These are phyloP conservation scores for Kuschelorhynchus macadamiae DNA, from an alignment of 2,888 invertebrate genomes.

Conservation along the genomic window DNA sequence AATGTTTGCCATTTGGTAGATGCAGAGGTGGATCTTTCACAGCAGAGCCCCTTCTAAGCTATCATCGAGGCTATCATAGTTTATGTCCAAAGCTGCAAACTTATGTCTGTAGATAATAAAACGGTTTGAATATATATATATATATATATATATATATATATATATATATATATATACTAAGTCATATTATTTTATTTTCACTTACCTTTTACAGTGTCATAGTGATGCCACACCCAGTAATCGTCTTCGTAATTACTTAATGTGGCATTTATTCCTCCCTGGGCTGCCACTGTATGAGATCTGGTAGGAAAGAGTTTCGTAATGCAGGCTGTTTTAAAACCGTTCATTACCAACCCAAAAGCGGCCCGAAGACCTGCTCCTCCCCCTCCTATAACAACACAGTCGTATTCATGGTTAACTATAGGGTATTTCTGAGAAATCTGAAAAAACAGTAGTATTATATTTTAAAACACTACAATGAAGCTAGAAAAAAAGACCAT, in stretches of 20 bases:
- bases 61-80: no score
- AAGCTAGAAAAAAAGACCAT: neutral
- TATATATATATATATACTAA: no score
- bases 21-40: no score
- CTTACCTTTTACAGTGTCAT: constrained; percentile 76
- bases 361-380: constrained; percentile 83
- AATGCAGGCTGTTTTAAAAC: constrained; percentile 81
- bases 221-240: constrained; percentile 84
- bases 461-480: constrained; percentile 5
- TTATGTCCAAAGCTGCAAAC: no score
- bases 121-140: no score
- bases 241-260: constrained; percentile 76
- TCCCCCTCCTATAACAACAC: constrained; percentile 83
- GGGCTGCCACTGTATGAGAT: constrained; percentile 85
- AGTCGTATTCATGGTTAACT: constrained; percentile 78
- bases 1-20: no score
- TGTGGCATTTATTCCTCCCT: constrained; percentile 86
- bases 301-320: constrained; percentile 84
- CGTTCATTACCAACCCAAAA: constrained; percentile 79
- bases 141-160: no score
- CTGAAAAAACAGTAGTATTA: constrained; percentile 72
- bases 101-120: no score
- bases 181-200: no score
- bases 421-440: constrained; percentile 59
- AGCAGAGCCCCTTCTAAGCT: no score